Percentiles rank a stretch among this genome's conserved stretches.
Conservation (phyloP, 1,140 invertebrate genomes). For the Phthorimaea operculella region DNA sequence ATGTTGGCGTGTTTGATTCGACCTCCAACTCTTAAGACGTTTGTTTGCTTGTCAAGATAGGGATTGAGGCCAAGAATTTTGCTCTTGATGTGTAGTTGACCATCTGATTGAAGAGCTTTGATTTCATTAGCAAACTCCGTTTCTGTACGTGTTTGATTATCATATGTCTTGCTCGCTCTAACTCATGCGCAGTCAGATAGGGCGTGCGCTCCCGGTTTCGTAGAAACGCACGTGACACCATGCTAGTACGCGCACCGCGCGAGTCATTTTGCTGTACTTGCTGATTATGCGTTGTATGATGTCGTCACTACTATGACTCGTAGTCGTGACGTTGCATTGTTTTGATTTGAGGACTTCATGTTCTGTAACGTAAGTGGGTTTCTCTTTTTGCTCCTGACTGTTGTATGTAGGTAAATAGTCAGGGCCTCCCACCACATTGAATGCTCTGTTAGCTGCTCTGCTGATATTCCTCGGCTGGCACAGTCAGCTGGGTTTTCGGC, state of each 20-base stretch:
- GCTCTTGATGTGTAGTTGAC: slow-evolving; percentile 5
- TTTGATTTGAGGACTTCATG: slow-evolving; percentile 6
- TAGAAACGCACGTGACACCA: slow-evolving; percentile 9
- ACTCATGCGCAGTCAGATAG: slow-evolving; percentile 7
- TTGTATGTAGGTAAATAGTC: slow-evolving; percentile 1
- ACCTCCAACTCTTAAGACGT: slow-evolving; percentile 25
- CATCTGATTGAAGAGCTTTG: not conserved
- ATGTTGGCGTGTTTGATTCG: slow-evolving; percentile 14
- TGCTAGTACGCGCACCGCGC: slow-evolving; percentile 8
- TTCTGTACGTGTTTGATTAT: slow-evolving; percentile 13
- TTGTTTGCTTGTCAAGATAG: slow-evolving; percentile 10
- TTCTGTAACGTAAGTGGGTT: not conserved
- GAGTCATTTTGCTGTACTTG: slow-evolving; percentile 8
- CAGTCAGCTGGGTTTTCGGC: slow-evolving; percentile 22
- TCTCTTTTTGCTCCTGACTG: not conserved
- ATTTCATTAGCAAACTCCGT: slow-evolving; percentile 10
- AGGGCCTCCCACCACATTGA: slow-evolving; percentile 16
- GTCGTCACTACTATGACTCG: not conserved
- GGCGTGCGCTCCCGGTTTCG: not conserved
- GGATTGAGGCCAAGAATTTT: slow-evolving; percentile 11
- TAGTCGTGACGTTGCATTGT: slow-evolving; percentile 5
- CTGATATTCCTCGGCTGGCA: slow-evolving; percentile 25
- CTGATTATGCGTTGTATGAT: slow-evolving; percentile 7
- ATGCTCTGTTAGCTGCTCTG: slow-evolving; percentile 10
- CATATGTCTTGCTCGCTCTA: slow-evolving; percentile 5